Base-by-base conservation (phyloP, 1,140 invertebrate species). In the Schlechtendalia chinensis region DNA sequence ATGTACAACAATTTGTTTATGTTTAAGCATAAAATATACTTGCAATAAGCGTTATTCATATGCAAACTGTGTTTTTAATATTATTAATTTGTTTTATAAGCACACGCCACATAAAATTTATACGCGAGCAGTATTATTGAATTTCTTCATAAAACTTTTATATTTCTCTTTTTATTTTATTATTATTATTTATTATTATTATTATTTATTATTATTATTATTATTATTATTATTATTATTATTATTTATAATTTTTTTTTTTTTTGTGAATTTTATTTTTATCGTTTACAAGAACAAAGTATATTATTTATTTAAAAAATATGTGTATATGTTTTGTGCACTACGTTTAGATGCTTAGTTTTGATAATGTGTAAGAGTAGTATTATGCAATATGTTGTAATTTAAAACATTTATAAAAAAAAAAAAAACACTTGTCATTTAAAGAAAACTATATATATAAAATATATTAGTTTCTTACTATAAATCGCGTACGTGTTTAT, bases 251-350 rank as follows among this genome's bases (percentile, higher is more conserved):
- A 4, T 39, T 39, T 4, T 39, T 39, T 39, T 39, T 39, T 4
- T 39, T 39, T 39, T 39, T 39, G 47, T 53, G 47, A 72, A 53
- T 79, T 63, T 63, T 24, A 77, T 61, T 50, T 59, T n/a, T 77
- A 79, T 79, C n/a, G 50, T 59, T 61, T 61, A 79, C 47, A 32
- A 63, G 58, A 79, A 50, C 75, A 79, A 79, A 69, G 29, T 72
- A 29, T 50, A 63, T 58, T 75, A 75, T 79, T 79, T 79, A 79
- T 79, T 63, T 63, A 79, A 58, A 61, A 47, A 77, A 61, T 61
- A 63, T 61, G 75, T 79, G 75, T 79, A 79, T 79, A 79, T 79
- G 75, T 79, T 79, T 79, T 79, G 56, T 79, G 75, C 75, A 79
- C 75, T 63, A 63, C 27, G 61, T 61, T 79, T 79, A 79, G 74